Evolutionary conservation across 2,888 invertebrate species (phyloP).

Genomic region (Entomobrya multifasciata): DNA sequence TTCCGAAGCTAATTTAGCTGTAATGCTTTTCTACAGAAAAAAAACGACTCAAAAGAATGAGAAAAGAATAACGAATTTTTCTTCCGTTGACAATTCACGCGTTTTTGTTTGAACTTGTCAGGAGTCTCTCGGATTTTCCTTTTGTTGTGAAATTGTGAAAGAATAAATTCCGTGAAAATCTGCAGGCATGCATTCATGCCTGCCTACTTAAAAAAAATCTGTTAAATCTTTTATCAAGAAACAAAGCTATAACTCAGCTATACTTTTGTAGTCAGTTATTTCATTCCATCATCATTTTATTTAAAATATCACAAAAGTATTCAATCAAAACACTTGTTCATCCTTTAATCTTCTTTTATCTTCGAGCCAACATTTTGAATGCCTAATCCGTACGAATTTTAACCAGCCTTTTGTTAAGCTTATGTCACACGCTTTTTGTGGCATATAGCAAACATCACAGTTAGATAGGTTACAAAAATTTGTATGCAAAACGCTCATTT

Average conservation of each 20-base stretch:
- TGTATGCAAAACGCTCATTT: neutral
- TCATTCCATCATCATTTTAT: neutral
- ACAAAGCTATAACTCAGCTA: neutral
- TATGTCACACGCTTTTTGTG: too few species aligned
- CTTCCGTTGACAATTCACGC: constrained; percentile 21
- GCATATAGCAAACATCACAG: too few species aligned
- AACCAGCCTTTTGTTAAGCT: too few species aligned
- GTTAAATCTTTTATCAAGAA: neutral
- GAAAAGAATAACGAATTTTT: constrained; percentile 13
- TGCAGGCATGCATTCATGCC: constrained; percentile 31
- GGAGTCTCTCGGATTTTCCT: constrained; percentile 11
- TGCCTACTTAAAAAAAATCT: constrained; percentile 16
- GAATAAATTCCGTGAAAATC: constrained; percentile 51
- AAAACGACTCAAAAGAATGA: neutral
- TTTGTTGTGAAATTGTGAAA: constrained; percentile 10
- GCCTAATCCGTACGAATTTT: too few species aligned
- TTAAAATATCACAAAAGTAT: neutral
- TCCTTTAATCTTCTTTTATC: neutral
- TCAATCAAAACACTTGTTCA: constrained; percentile 24
- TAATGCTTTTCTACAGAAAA: neutral
- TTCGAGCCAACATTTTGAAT: too few species aligned
- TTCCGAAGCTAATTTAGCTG: constrained; percentile 27
- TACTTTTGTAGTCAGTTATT: neutral
- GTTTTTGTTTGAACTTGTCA: constrained; percentile 42
- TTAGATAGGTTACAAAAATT: neutral